Evolutionary conservation across 2,797 vertebrate genomes (phyloP).

Genomic region (Vespertilio murinus): DNA sequence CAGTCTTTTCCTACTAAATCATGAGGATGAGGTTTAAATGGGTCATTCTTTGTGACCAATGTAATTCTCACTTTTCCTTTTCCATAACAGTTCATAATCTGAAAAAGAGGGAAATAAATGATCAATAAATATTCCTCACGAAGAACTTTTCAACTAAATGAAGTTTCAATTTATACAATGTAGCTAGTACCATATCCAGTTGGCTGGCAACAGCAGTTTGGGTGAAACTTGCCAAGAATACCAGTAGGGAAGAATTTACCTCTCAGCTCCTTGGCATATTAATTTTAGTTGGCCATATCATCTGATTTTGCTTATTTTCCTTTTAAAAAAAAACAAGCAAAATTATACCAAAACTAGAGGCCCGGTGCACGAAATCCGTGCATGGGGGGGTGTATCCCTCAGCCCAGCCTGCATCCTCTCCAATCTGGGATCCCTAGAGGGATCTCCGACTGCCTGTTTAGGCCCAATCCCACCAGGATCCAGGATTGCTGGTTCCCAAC

Average conservation of each 20-base stretch:
- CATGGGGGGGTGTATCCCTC: too few species aligned
- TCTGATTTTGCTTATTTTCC: constrained; percentile 7
- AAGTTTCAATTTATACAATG: constrained; percentile 24
- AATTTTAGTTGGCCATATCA: constrained; percentile 42
- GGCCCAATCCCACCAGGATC: too few species aligned
- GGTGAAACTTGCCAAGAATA: constrained; percentile 35
- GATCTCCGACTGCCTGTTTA: too few species aligned
- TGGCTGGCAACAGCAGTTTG: neutral
- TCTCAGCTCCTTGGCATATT: constrained; percentile 5
- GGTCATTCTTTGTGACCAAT: constrained; percentile 95
- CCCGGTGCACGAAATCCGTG: too few species aligned
- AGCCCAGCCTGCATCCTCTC: too few species aligned
- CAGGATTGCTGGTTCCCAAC: too few species aligned
- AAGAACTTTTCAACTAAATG: constrained; percentile 46
- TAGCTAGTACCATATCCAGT: neutral
- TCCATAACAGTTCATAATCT: constrained; percentile 94
- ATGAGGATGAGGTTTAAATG: constrained; percentile 96
- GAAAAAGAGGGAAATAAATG: constrained; percentile 56
- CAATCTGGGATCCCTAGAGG: too few species aligned
- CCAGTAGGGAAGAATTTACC: constrained; percentile 17
- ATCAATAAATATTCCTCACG: constrained; percentile 23
- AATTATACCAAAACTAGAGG: neutral
- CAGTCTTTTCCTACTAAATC: constrained; percentile 98
- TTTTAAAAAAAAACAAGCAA: constrained; percentile 57
- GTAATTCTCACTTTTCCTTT: constrained; percentile 96